phyloP scores from a whole-genome alignment of 1,140 invertebrate genomes.

The Brachionus plicatilis region DNA sequence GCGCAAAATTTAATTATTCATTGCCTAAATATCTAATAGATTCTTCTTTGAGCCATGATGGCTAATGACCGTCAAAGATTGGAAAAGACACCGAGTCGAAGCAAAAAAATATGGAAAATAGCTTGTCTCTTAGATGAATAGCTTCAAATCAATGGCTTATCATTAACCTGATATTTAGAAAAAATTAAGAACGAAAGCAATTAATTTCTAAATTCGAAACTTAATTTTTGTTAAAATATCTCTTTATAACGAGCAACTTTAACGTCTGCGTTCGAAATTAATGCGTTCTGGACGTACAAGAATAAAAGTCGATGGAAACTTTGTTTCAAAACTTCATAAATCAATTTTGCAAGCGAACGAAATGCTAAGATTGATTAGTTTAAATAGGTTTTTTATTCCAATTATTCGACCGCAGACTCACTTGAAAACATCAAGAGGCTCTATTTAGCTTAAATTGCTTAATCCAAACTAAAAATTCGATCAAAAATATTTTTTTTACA shows the following conservation, averaged over 20 bases:
- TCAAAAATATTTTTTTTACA: neutral
- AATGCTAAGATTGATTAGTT: constrained; percentile 28
- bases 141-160: neutral
- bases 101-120: neutral
- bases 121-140: neutral
- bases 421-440: neutral
- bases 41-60: constrained; percentile 5
- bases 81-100: neutral
- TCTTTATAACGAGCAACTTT: constrained; percentile 11
- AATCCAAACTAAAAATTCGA: neutral
- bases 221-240: neutral
- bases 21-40: neutral
- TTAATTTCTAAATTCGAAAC: neutral
- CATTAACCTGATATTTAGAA: constrained; percentile 2
- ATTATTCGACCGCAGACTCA: neutral
- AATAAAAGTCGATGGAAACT: neutral
- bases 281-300: neutral
- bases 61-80: constrained; percentile 8
- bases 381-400: constrained; percentile 30
- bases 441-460: neutral
- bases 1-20: constrained; percentile 28
- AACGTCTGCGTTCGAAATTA: constrained; percentile 8
- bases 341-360: neutral
- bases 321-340: constrained; percentile 31
- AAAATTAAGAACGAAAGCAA: neutral